Evolutionary conservation across 2,797 vertebrate species (phyloP).

Genomic region (Melopsittacus undulatus): DNA sequence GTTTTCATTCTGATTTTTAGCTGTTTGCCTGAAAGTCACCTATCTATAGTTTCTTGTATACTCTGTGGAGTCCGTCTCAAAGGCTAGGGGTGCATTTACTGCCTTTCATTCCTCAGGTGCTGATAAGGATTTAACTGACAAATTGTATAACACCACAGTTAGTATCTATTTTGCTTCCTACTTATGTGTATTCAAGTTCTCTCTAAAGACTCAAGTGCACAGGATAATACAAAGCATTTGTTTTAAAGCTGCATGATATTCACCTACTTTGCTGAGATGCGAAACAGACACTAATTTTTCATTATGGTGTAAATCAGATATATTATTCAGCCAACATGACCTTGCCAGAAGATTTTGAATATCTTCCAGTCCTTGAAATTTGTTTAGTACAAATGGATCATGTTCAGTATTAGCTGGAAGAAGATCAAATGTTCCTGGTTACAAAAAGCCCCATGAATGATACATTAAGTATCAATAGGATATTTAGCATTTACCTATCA

Average conservation of each 20-base stretch:
- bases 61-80: background rate
- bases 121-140: background rate
- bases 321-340: constrained; percentile 12
- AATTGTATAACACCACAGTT: background rate
- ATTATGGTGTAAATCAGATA: background rate
- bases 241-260: constrained; percentile 4
- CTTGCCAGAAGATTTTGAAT: background rate
- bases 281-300: constrained; percentile 6
- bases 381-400: constrained; percentile 5
- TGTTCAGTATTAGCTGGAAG: constrained; percentile 2
- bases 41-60: background rate
- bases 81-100: background rate
- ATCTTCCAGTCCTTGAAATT: constrained; percentile 45
- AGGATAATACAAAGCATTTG: background rate
- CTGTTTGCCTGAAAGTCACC: background rate
- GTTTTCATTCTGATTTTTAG: background rate
- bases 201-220: background rate
- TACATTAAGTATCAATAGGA: background rate
- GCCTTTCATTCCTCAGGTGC: background rate
- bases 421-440: background rate
- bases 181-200: background rate
- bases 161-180: background rate
- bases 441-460: background rate
- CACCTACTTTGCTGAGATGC: background rate
- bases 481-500: background rate